Percentiles rank a stretch among this genome's conserved stretches.
Conservation (phyloP, 2,888 invertebrate genomes). For the Eristalis intricaria region DNA sequence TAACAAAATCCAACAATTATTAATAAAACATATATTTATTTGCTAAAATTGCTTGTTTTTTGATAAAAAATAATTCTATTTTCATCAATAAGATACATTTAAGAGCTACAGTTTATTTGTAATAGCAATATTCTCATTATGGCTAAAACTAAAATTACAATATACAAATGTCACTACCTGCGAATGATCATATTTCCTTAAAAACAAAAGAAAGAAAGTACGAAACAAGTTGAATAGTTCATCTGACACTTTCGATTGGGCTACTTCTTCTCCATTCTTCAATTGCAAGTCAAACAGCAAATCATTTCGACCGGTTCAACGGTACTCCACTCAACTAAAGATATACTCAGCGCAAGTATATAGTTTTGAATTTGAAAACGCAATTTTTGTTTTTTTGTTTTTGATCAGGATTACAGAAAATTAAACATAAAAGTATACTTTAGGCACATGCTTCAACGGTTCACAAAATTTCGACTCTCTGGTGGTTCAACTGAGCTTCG, state of each 20-base stretch:
- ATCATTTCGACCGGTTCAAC: neutral
- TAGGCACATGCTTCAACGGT: conserved; percentile 52
- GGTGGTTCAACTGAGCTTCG: neutral
- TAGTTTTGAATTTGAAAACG: neutral
- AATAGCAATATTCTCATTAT: conserved; percentile 39
- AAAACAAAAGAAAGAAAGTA: conserved; percentile 1
- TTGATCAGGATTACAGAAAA: neutral
- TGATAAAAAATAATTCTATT: conserved; percentile 24
- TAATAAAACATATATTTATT: neutral
- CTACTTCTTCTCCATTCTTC: conserved; percentile 3
- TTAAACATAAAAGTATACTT: conserved; percentile 16
- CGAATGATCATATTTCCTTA: neutral
- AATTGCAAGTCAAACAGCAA: neutral
- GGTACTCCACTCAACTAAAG: neutral
- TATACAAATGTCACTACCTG: conserved; percentile 42
- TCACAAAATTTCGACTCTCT: neutral
- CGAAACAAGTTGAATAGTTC: neutral
- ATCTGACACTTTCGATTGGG: conserved; percentile 49
- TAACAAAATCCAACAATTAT: neutral
- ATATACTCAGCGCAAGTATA: conserved; percentile 2
- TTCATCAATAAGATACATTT: conserved; percentile 19
- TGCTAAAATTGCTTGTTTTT: neutral
- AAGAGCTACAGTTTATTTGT: conserved; percentile 28
- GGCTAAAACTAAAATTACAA: conserved; percentile 56
- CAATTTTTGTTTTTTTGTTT: neutral